phyloP scores from a whole-genome alignment of 2,888 invertebrate genomes.

The Drosophila barbarae region DNA sequence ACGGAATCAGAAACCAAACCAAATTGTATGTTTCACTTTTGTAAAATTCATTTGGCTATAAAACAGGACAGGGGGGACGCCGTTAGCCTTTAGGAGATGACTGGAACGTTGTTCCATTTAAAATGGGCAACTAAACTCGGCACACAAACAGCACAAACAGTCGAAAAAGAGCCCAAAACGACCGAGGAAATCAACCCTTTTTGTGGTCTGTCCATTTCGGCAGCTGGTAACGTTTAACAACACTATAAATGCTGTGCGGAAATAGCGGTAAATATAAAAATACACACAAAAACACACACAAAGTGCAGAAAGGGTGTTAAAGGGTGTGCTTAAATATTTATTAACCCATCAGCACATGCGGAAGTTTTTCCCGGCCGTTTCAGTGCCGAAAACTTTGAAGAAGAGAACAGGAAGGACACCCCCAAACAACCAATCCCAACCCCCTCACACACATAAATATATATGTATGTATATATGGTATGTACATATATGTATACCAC shows the following conservation, averaged over 20 bases:
- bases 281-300: conserved; percentile 22
- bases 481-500: no score
- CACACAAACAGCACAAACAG: not conserved
- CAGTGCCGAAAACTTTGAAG: conserved; percentile 44
- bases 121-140: conserved; percentile 70
- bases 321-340: conserved; percentile 76
- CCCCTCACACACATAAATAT: not conserved
- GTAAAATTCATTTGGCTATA: conserved; percentile 71
- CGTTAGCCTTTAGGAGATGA: conserved; percentile 12
- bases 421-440: conserved; percentile 1
- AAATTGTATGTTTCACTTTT: conserved; percentile 58
- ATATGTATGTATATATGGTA: not conserved
- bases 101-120: conserved; percentile 55
- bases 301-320: conserved; percentile 48
- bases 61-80: conserved; percentile 45
- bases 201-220: conserved; percentile 65
- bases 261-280: conserved; percentile 75
- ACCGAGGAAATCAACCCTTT: conserved; percentile 69
- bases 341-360: conserved; percentile 78
- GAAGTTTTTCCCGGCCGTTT: conserved; percentile 71
- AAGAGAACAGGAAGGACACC: not conserved
- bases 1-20: conserved; percentile 69
- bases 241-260: conserved; percentile 67
- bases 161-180: conserved; percentile 24
- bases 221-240: conserved; percentile 66